Evolutionary conservation across 2,888 invertebrate species (phyloP).

Genomic region (Dendrolimus houi): DNA sequence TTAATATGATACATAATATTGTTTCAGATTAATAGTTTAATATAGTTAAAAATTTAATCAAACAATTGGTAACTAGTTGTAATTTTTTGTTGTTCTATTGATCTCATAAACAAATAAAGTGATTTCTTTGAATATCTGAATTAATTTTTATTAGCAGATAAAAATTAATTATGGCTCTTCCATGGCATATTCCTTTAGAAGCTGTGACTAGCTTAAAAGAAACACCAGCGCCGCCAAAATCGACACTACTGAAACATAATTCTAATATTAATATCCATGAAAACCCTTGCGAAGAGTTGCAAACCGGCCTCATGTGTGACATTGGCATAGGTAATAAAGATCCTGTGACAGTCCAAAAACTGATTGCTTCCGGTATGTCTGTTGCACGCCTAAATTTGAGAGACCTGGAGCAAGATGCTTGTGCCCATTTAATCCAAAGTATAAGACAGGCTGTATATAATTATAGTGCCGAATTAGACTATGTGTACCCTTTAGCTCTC

Average conservation of each 20-base stretch:
- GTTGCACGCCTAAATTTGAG: conserved; percentile 61
- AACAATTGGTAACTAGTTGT: no score
- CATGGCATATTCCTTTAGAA: conserved; percentile 64
- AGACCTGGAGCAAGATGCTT: conserved; percentile 55
- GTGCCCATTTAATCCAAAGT: conserved; percentile 58
- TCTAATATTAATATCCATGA: conserved; percentile 48
- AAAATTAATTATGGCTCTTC: conserved; percentile 39
- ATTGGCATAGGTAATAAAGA: conserved; percentile 53
- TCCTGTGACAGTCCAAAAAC: conserved; percentile 51
- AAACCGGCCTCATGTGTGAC: conserved; percentile 65
- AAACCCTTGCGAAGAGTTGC: conserved; percentile 56
- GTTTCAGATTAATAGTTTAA: no score
- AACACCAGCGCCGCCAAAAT: conserved; percentile 23
- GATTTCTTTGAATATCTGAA: no score
- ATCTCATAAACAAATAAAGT: no score
- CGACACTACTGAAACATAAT: conserved; percentile 49
- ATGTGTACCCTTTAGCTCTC: conserved; percentile 65
- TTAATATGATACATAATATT: no score
- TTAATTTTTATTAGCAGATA: no score
- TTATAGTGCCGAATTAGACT: conserved; percentile 63
- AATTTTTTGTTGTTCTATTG: no score
- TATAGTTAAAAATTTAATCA: no score
- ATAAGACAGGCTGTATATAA: conserved; percentile 65
- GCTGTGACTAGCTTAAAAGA: conserved; percentile 30
- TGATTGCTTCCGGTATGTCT: conserved; percentile 66